Base-by-base conservation (phyloP, 2,888 invertebrate genomes). In the Apotomis capreana region DNA sequence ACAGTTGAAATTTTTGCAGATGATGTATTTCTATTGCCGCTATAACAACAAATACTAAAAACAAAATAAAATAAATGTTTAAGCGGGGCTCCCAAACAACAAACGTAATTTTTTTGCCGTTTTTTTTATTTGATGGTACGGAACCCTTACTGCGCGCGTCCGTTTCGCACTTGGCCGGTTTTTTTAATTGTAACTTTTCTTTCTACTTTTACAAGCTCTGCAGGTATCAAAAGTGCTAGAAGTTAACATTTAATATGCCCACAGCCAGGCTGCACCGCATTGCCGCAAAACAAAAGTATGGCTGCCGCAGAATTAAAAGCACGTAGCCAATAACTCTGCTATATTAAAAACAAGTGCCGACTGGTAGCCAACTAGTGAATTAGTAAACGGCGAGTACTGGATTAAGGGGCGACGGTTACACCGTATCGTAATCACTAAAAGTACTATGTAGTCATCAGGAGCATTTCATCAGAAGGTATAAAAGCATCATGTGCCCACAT, bases 281-380 rank as follows among this genome's bases (percentile, higher is more conserved):
- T 68, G 68, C 59, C 15, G 60, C 58, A 58, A 68, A 68, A 69
- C 70, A 69, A 57, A 71, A 61, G 37, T 57, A 71, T 40, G 57
- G 36, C 71, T 44, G 61, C 71, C 67, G 67, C 70, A 68, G 68
- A 68, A 68, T 68, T 68, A 70, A 70, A 71, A 76, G 75, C 78
- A 78, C 74, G 75, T 40, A 70, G 65, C 70, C 73, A 74, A 79
- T 80, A 80, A 74, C 60, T 79, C 69, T 62, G 68, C 69, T 51
- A 69, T 76, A 79, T 80, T 80, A 79, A 77, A 78, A 78, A 76
- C 77, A 77, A 77, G 68, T 75, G 74, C 74, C 70, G 65, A 62
- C 63, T 69, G 72, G 69, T 73, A 68, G 72, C 71, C 69, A 77
- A 77, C 74, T 73, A 69, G 72, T 79, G 79, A 79, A 80, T 78